Evolutionary conservation across 2,797 vertebrate genomes (phyloP).

Genomic region (Epinephelus coioides): DNA sequence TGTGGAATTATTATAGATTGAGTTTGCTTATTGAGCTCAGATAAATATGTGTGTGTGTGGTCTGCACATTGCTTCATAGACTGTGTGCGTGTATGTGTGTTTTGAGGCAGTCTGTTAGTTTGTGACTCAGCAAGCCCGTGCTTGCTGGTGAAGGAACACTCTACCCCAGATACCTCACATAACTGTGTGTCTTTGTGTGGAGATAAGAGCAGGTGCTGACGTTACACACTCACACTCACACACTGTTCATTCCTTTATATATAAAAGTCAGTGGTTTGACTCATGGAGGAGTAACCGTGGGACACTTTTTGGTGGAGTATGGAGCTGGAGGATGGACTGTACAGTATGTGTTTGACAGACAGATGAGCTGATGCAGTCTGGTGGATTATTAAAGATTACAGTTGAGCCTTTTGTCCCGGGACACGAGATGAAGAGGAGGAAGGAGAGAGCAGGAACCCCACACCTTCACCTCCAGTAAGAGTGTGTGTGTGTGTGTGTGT

Average conservation of each 20-base stretch:
- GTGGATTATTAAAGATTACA: slow-evolving; percentile 74
- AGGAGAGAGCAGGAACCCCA: slow-evolving; percentile 88
- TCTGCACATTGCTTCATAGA: slow-evolving; percentile 1
- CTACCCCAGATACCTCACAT: slow-evolving; percentile 64
- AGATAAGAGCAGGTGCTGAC: slow-evolving; percentile 59
- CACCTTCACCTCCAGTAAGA: slow-evolving; percentile 94
- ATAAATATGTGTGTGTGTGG: slow-evolving; percentile 23
- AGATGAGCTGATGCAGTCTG: slow-evolving; percentile 43
- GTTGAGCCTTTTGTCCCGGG: slow-evolving; percentile 66
- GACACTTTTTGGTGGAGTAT: neutral
- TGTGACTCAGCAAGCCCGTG: slow-evolving; percentile 55
- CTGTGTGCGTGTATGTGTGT: slow-evolving; percentile 27
- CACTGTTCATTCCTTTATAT: slow-evolving; percentile 32
- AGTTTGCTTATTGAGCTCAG: neutral
- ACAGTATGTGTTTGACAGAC: slow-evolving; percentile 26
- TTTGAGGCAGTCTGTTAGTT: neutral
- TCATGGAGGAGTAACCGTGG: slow-evolving; percentile 11
- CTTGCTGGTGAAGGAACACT: slow-evolving; percentile 50
- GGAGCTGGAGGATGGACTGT: neutral
- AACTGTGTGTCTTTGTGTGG: slow-evolving; percentile 45
- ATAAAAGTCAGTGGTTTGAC: neutral
- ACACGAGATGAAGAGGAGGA: slow-evolving; percentile 91
- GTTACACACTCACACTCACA: slow-evolving; percentile 18
- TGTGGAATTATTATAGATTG: neutral
- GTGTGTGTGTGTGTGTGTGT: slow-evolving; percentile 12